Conservation (phyloP, 2,797 vertebrate species). For the Sphaeramia orbicularis region DNA sequence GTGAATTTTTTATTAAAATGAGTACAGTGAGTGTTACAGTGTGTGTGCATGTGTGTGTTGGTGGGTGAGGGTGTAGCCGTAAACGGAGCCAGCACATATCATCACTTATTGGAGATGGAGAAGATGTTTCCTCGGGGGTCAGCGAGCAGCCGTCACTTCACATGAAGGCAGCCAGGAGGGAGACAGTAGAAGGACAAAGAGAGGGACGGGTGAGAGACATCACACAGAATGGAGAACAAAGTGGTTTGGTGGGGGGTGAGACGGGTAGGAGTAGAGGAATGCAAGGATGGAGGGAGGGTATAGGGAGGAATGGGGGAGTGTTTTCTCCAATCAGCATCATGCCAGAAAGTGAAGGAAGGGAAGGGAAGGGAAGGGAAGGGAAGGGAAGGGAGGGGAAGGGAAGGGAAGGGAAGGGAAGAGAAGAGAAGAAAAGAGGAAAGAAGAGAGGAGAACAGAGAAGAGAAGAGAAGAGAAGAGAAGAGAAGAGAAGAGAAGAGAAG, state of each 20-base stretch:
- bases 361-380: no score
- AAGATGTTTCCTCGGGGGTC: slow-evolving; percentile 67
- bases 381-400: no score
- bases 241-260: neutral
- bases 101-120: slow-evolving; percentile 54
- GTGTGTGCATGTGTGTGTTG: no score
- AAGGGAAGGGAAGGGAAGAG: no score
- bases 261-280: neutral
- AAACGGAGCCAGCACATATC: slow-evolving; percentile 60
- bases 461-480: no score
- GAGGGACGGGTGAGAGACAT: slow-evolving; percentile 40
- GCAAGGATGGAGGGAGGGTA: neutral
- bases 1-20: neutral
- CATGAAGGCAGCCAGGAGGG: slow-evolving; percentile 56
- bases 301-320: no score
- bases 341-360: no score
- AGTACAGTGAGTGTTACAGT: neutral
- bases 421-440: no score
- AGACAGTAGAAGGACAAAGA: slow-evolving; percentile 16
- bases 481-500: no score
- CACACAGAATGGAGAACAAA: slow-evolving; percentile 10
- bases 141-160: slow-evolving; percentile 63
- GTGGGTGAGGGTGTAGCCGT: slow-evolving; percentile 10
- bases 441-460: no score
- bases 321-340: no score